phyloP scores from a whole-genome alignment of 1,140 invertebrate genomes.

The Drosophila sulfurigaster region DNA sequence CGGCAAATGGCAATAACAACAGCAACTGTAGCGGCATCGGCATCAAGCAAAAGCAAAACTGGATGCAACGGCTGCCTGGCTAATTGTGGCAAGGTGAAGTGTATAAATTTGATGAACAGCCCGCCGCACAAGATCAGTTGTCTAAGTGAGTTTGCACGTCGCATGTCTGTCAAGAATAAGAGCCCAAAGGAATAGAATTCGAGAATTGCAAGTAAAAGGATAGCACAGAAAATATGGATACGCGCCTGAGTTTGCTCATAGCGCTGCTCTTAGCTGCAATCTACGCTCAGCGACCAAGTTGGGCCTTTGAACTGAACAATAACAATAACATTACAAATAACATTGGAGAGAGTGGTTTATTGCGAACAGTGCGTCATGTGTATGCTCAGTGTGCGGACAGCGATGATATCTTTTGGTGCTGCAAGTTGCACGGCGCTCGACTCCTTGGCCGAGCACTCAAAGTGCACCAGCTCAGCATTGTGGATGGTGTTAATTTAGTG shows the following conservation, averaged over 20 bases:
- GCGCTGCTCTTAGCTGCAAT: conserved; percentile 57
- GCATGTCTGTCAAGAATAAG: conserved; percentile 16
- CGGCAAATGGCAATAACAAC: conserved; percentile 31
- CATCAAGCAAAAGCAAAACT: conserved; percentile 60
- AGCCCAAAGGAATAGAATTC: conserved; percentile 8
- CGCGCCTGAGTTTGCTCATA: conserved; percentile 65
- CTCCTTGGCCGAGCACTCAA: conserved; percentile 88
- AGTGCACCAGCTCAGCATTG: conserved; percentile 87
- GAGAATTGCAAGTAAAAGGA: conserved; percentile 6
- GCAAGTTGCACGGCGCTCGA: conserved; percentile 89
- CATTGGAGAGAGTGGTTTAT: conserved; percentile 58
- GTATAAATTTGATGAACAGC: conserved; percentile 80
- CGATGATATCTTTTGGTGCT: conserved; percentile 88
- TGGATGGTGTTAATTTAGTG: conserved; percentile 87
- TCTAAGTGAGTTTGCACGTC: conserved; percentile 61
- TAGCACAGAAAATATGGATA: conserved; percentile 59
- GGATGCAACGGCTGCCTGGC: conserved; percentile 76
- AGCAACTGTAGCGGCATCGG: conserved; percentile 67
- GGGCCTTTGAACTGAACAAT: conserved; percentile 40
- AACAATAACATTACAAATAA: conserved; percentile 1
- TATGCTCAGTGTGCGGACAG: conserved; percentile 88
- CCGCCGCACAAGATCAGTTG: conserved; percentile 81
- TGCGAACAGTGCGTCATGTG: conserved; percentile 85
- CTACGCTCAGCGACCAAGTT: conserved; percentile 26
- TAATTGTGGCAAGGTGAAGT: conserved; percentile 82